These are phyloP conservation scores for Mesorhabditis spiculigera DNA, from an alignment of 2,888 invertebrate species.

Conservation along the genomic window DNA sequence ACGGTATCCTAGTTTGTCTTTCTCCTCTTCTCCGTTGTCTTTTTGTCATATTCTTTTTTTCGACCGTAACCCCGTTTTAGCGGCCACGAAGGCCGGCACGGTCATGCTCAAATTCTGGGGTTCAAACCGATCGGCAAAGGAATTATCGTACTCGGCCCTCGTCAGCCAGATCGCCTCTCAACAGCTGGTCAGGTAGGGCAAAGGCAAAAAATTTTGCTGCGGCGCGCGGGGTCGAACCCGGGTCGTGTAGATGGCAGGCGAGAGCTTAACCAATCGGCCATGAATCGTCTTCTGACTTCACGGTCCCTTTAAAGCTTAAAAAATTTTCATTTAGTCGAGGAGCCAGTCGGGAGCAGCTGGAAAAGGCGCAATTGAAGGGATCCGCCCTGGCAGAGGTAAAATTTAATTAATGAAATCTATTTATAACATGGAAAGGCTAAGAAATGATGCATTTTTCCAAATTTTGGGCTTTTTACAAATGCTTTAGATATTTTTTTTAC, in stretches of 20 bases:
- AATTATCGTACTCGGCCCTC: slow-evolving; percentile 53
- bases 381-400: neutral
- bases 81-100: slow-evolving; percentile 16
- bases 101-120: slow-evolving; percentile 40
- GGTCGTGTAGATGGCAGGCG: too few species aligned
- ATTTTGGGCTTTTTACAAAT: slow-evolving; percentile 24
- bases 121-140: slow-evolving; percentile 48
- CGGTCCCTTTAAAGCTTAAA: neutral
- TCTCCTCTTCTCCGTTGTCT: too few species aligned
- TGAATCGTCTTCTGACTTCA: neutral
- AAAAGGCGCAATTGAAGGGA: slow-evolving; percentile 16
- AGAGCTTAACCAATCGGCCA: too few species aligned
- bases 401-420: too few species aligned
- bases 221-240: too few species aligned
- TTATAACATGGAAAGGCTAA: too few species aligned
- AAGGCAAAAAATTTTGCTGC: neutral
- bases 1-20: too few species aligned
- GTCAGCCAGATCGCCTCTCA: slow-evolving; percentile 42
- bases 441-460: slow-evolving; percentile 8
- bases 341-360: slow-evolving; percentile 31
- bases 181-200: slow-evolving; percentile 30
- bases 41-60: too few species aligned
- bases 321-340: slow-evolving; percentile 18
- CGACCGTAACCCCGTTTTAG: too few species aligned
- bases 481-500: slow-evolving; percentile 34